These are phyloP conservation scores for Fistularia commersonii DNA, from an alignment of 2,797 vertebrate genomes.

Conservation along the genomic window DNA sequence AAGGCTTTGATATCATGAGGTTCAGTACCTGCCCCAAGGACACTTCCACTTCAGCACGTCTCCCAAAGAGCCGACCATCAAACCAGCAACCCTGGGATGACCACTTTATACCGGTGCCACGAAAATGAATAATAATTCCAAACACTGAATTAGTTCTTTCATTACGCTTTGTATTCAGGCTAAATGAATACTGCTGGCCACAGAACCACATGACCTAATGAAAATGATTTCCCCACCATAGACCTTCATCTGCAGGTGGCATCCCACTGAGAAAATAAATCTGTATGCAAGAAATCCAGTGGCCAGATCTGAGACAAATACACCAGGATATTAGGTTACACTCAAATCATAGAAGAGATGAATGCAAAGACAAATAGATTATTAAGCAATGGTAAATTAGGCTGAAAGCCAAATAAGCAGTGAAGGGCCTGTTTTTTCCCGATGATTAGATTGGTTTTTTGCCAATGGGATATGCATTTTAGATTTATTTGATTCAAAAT, in stretches of 20 bases:
- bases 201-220: slow-evolving; percentile 23
- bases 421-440: too few species aligned
- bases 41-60: slow-evolving; percentile 6
- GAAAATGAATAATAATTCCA: too few species aligned
- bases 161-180: slow-evolving; percentile 35
- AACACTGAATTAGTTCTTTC: slow-evolving; percentile 15
- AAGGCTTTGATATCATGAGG: too few species aligned
- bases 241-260: slow-evolving; percentile 34
- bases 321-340: not conserved
- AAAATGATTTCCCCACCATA: slow-evolving; percentile 33
- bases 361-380: too few species aligned
- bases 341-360: too few species aligned
- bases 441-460: too few species aligned
- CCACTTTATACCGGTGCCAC: slow-evolving; percentile 21
- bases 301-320: slow-evolving; percentile 5
- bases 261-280: slow-evolving; percentile 28
- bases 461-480: too few species aligned
- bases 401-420: too few species aligned
- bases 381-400: too few species aligned
- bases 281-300: slow-evolving; percentile 14
- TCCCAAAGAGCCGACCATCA: too few species aligned
- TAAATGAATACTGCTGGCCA: slow-evolving; percentile 40
- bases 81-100: not conserved
- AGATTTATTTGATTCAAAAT: too few species aligned
- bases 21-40: too few species aligned